Evolutionary conservation across 2,797 vertebrate genomes (phyloP), one percentile per base, ranked within the genome.

Genomic region (Nannoperca obscura): DNA sequence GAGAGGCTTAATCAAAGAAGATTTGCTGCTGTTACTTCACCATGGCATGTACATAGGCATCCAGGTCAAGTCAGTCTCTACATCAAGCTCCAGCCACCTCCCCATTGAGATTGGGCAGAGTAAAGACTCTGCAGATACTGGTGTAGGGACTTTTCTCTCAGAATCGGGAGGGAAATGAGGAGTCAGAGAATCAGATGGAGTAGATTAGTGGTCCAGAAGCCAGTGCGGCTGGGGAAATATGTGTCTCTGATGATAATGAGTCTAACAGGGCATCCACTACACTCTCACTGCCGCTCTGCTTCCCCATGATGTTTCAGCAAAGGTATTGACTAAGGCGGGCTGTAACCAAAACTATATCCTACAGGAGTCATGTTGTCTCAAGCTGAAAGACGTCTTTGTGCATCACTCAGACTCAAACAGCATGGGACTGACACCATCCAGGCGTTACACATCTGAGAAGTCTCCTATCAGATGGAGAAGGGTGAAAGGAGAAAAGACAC

Each of bases 221-320:
- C 92, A 92, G 84, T 78, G 86, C 30, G 92, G 92, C 87, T 52
- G 77, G 71, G 58, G 61, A 86, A 88, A 89, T 92, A 94, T 92
- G 91, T 79, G 85, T 85, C 88, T 89, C 85, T 91, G 90, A 93
- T 92, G 87, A 94, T 94, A 95, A 95, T 95, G 92, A 90, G 74
- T 93, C 89, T 94, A 94, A 92, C 93, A 95, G 93, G 91, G 87
- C 85, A 86, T 93, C 90, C 69, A 71, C 89, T 84, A 64, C 86
- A 89, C 84, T 76, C 80, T 82, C 73, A 70, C 85, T 52, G 53
- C 81, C 10, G 42, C 82, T 62, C 85, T 22, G 76, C 82, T 80
- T 76, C 84, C 84, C 77, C 82, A 38, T 90, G 88, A 93, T 93
- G 86, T 84, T 89, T 86, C 84, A 76, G 78, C 75, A 62, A 80